Conservation (phyloP, 2,888 invertebrate species). For the Drosophila tripunctata region DNA sequence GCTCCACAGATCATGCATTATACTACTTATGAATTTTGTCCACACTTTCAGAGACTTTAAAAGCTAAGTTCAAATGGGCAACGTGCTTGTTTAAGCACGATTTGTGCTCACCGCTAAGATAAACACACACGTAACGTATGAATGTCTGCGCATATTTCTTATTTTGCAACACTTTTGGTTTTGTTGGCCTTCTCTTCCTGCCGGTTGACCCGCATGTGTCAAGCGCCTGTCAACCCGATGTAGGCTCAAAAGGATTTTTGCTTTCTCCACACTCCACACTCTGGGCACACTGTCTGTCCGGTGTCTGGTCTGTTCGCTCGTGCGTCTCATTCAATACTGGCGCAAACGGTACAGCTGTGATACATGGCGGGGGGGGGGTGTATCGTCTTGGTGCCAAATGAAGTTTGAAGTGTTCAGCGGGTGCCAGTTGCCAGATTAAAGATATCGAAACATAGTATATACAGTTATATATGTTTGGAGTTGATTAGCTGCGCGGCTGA, state of each 20-base stretch:
- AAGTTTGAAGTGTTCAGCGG: constrained; percentile 54
- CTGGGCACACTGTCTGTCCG: not conserved
- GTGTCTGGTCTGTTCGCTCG: constrained; percentile 51
- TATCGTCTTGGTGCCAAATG: constrained; percentile 46
- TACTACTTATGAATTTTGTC: too few species aligned
- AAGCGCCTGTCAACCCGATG: constrained; percentile 54
- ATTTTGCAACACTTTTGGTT: constrained; percentile 50
- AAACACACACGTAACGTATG: not conserved
- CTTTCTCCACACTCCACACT: too few species aligned
- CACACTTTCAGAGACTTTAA: too few species aligned
- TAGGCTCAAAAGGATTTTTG: constrained; percentile 38
- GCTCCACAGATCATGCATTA: too few species aligned
- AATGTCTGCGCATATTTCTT: constrained; percentile 28
- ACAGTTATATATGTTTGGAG: constrained; percentile 20
- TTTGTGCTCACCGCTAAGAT: too few species aligned
- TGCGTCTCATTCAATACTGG: constrained; percentile 69
- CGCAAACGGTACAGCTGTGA: constrained; percentile 37
- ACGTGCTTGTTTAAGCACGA: too few species aligned
- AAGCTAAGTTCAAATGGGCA: too few species aligned
- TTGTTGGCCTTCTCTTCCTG: constrained; percentile 13
- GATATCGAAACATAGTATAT: not conserved
- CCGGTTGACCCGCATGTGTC: constrained; percentile 63
- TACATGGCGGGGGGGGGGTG: constrained; percentile 26
- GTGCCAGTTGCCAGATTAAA: not conserved
- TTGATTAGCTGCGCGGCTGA: constrained; percentile 40